These are phyloP conservation scores for Agrilus planipennis DNA, from an alignment of 1,140 invertebrate genomes.

Conservation along the genomic window DNA sequence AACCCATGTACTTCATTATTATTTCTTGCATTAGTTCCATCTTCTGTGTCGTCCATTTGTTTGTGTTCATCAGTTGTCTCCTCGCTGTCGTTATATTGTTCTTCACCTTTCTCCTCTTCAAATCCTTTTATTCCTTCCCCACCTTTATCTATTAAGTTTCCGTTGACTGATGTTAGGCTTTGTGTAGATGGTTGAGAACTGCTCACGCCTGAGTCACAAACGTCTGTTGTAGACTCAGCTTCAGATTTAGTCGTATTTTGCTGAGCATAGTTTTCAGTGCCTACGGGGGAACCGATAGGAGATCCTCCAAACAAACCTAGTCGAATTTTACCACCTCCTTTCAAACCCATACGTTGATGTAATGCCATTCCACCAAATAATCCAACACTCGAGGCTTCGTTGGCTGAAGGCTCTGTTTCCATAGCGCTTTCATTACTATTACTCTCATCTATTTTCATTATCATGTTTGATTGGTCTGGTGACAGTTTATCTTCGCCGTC, in stretches of 20 bases:
- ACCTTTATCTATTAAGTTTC: neutral
- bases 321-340: slow-evolving; percentile 23
- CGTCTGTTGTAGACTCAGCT: no score
- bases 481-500: neutral
- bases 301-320: slow-evolving; percentile 10
- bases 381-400: slow-evolving; percentile 12
- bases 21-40: neutral
- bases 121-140: neutral
- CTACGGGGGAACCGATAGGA: slow-evolving; percentile 10
- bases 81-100: no score
- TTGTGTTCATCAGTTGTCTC: no score
- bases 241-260: no score
- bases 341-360: slow-evolving; percentile 22
- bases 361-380: slow-evolving; percentile 19
- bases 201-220: no score
- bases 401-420: slow-evolving; percentile 10
- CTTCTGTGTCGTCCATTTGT: neutral
- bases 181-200: no score
- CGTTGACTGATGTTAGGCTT: no score
- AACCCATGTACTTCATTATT: neutral
- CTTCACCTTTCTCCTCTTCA: neutral
- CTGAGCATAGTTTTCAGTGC: slow-evolving; percentile 8
- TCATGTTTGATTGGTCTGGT: neutral
- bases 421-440: slow-evolving; percentile 2
- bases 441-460: slow-evolving; percentile 3